Percentiles rank a stretch among this genome's conserved stretches.
Evolutionary conservation across 2,113 vertebrate species (phyloP).

Genomic region (Saccopteryx leptura): DNA sequence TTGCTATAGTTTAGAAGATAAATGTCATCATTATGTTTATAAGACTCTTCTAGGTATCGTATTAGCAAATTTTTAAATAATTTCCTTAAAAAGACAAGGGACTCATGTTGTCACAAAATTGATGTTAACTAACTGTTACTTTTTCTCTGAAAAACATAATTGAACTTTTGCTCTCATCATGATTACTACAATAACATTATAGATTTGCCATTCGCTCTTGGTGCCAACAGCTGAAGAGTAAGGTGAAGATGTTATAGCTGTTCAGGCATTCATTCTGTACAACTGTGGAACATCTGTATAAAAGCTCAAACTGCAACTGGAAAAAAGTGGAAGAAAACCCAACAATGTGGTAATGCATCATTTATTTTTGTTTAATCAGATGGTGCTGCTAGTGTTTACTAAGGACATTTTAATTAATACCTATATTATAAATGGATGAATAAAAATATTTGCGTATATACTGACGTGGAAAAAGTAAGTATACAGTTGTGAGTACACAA

Average conservation of each 20-base stretch:
- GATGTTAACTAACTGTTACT: conserved; percentile 41
- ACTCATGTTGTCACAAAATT: conserved; percentile 27
- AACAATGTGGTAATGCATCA: background rate
- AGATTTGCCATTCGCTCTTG: conserved; percentile 46
- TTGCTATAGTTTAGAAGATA: conserved; percentile 45
- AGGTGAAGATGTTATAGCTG: conserved; percentile 41
- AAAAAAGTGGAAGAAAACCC: background rate
- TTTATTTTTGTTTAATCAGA: background rate
- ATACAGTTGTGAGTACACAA: background rate
- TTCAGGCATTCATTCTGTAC: conserved; percentile 36
- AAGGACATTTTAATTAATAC: conserved; percentile 17
- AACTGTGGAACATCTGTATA: background rate
- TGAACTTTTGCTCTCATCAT: conserved; percentile 21
- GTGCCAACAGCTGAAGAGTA: background rate
- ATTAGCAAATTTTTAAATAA: conserved; percentile 54
- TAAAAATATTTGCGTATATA: background rate
- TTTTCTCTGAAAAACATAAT: conserved; percentile 25
- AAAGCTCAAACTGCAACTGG: background rate
- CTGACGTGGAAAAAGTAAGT: background rate
- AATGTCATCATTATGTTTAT: conserved; percentile 34
- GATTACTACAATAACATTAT: conserved; percentile 37
- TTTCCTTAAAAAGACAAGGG: conserved; percentile 27
- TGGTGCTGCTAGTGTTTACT: background rate
- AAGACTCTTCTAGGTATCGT: conserved; percentile 26
- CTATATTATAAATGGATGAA: background rate